A percentile compares a stretch with the other conserved stretches of the same genome.
phyloP scores from a whole-genome alignment of 64 coral and sea anemone species.

The Montipora cactus region DNA sequence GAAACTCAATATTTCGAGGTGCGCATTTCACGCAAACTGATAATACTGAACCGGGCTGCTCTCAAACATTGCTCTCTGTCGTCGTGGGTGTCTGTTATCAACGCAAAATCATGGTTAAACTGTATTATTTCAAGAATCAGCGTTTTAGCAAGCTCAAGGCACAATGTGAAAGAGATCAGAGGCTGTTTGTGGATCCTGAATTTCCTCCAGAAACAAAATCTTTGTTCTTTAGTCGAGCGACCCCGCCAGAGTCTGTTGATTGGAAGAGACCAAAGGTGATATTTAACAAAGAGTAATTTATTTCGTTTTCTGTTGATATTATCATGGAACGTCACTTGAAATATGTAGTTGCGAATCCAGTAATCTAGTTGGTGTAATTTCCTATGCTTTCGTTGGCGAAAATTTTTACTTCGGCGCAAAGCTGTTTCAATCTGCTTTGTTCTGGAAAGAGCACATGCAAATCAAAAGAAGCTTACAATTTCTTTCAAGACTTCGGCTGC shows the following conservation, averaged over 20 bases:
- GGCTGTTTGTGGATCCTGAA: constrained; percentile 85
- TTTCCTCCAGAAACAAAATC: constrained; percentile 93
- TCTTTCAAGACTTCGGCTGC: too few species aligned
- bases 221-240: constrained; percentile 86
- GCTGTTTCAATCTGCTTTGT: background rate
- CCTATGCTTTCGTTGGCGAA: background rate
- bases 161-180: constrained; percentile 77
- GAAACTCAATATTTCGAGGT: background rate
- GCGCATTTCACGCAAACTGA: background rate
- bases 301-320: background rate
- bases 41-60: too few species aligned
- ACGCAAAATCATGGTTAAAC: constrained; percentile 67
- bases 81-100: background rate
- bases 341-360: background rate
- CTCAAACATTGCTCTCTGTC: too few species aligned
- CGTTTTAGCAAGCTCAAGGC: constrained; percentile 81
- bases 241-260: constrained; percentile 79
- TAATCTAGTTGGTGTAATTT: background rate
- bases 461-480: too few species aligned
- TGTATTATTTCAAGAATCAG: constrained; percentile 83
- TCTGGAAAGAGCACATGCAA: too few species aligned
- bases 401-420: background rate
- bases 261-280: constrained; percentile 98
- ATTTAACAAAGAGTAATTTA: background rate
- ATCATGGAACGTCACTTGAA: background rate